phyloP scores from a whole-genome alignment of 2,888 invertebrate genomes.

The Tetranychus piercei region DNA sequence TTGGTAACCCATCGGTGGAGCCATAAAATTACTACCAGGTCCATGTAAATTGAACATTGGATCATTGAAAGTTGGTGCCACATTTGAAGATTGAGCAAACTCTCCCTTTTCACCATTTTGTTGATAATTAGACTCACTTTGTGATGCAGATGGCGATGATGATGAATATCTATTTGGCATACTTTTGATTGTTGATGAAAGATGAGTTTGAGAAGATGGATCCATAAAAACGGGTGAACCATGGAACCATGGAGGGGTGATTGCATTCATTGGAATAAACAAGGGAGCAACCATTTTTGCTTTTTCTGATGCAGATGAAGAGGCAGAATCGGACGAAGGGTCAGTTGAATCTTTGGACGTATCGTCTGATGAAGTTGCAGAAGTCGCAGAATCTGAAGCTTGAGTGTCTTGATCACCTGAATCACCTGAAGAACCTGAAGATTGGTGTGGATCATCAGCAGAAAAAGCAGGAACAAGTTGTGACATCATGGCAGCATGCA shows the following conservation, averaged over 20 bases:
- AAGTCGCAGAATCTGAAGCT: background rate
- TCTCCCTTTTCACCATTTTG: background rate
- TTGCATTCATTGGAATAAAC: background rate
- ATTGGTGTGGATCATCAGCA: background rate
- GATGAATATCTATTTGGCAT: background rate
- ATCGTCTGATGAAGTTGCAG: background rate
- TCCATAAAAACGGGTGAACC: slow-evolving; percentile 7
- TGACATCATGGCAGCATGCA: background rate
- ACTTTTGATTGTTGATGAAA: background rate
- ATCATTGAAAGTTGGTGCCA: background rate
- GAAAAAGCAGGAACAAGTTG: background rate
- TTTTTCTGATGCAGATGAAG: background rate
- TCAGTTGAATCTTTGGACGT: background rate
- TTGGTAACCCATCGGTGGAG: background rate
- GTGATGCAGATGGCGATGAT: background rate
- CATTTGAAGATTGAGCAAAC: background rate
- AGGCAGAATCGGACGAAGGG: background rate
- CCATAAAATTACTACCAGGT: background rate
- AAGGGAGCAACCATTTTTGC: background rate
- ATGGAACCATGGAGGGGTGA: slow-evolving; percentile 1
- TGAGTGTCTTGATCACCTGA: background rate
- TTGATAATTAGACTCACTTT: background rate
- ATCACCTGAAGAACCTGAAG: background rate
- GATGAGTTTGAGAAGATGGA: background rate
- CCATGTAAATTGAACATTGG: background rate